Conservation (phyloP, 2,113 vertebrate genomes). For the Tyto alba region DNA sequence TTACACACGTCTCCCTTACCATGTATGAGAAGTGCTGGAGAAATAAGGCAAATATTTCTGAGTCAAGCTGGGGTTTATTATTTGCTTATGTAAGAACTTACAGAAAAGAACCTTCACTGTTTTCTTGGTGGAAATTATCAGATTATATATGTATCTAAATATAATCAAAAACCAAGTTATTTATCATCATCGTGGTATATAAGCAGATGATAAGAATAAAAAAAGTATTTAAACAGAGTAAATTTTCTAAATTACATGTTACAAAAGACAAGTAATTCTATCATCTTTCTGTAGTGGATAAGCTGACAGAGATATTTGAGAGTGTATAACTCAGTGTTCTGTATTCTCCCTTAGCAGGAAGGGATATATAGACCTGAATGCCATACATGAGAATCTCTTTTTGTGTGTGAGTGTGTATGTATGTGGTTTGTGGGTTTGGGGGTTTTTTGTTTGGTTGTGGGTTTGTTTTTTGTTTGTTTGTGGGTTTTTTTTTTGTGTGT, state of each 20-base stretch:
- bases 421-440: not conserved
- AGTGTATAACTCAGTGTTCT: not conserved
- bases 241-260: not conserved
- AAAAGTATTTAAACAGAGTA: not conserved
- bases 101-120: not conserved
- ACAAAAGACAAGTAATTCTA: not conserved
- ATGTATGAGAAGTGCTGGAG: not conserved
- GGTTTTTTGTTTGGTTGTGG: not conserved
- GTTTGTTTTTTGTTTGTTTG: not conserved
- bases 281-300: not conserved
- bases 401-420: too few species aligned
- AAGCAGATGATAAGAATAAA: not conserved
- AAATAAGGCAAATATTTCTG: not conserved
- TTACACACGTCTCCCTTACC: not conserved
- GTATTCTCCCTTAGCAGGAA: not conserved
- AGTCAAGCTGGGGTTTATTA: not conserved
- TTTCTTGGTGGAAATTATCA: not conserved
- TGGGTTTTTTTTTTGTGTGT: not conserved
- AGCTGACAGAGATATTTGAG: not conserved
- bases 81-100: not conserved
- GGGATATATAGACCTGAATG: slow-evolving; percentile 71
- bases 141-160: not conserved
- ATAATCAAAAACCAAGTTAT: not conserved
- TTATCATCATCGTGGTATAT: not conserved
- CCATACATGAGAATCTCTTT: slow-evolving; percentile 38